A percentile compares a stretch with the other conserved stretches of the same genome.
Evolutionary conservation across 1,140 invertebrate genomes (phyloP).

Genomic region (Ceratosolen solmsi): DNA sequence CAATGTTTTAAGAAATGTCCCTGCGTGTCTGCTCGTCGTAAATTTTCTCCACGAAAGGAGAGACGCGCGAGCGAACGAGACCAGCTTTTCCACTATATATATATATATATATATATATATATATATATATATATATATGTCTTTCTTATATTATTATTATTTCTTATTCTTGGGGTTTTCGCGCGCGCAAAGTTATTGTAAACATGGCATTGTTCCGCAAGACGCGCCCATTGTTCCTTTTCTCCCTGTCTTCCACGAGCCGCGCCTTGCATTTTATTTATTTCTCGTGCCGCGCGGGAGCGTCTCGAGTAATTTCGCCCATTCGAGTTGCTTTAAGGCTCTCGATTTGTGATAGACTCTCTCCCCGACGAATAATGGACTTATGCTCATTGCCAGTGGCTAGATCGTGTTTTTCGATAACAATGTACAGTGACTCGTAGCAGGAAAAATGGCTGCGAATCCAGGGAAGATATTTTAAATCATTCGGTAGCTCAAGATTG

Average conservation of each 20-base stretch:
- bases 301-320: neutral
- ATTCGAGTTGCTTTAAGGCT: slow-evolving; percentile 14
- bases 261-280: slow-evolving; percentile 20
- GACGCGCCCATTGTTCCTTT: slow-evolving; percentile 42
- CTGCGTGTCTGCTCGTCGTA: slow-evolving; percentile 10
- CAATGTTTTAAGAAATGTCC: slow-evolving; percentile 6
- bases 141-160: slow-evolving; percentile 40
- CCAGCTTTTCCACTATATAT: slow-evolving; percentile 30
- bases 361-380: slow-evolving; percentile 29
- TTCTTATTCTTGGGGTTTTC: slow-evolving; percentile 44
- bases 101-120: slow-evolving; percentile 37
- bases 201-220: slow-evolving; percentile 41
- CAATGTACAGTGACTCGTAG: neutral
- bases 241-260: slow-evolving; percentile 36
- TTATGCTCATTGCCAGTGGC: slow-evolving; percentile 10
- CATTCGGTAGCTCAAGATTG: neutral
- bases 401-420: slow-evolving; percentile 14
- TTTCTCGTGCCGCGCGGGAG: neutral
- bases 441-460: neutral
- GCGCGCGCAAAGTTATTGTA: slow-evolving; percentile 44
- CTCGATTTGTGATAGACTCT: slow-evolving; percentile 40
- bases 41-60: slow-evolving; percentile 37
- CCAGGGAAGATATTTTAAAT: neutral
- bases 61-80: neutral
- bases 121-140: slow-evolving; percentile 27